Conservation (phyloP, 53 echinoderm and acorn worm species). For the Arbacia lixula region DNA sequence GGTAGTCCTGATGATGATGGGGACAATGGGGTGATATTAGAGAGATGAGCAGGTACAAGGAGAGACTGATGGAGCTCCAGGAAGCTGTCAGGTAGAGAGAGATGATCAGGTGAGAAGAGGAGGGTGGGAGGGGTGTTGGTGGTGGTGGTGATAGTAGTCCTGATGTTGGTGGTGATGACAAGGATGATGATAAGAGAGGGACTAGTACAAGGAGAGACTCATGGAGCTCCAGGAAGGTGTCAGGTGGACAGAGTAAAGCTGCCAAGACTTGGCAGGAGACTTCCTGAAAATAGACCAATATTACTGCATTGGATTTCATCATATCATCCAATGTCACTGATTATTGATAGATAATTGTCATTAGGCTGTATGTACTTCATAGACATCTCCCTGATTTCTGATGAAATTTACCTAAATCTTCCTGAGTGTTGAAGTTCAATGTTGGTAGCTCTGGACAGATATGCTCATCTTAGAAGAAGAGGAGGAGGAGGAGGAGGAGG, state of each 20-base stretch:
- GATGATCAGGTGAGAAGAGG: slow-evolving; percentile 78
- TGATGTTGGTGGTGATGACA: neutral
- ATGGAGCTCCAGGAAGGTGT: slow-evolving; percentile 99
- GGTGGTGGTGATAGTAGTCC: neutral
- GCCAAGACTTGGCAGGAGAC: too few relatives aligned
- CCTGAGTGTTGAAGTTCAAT: too few relatives aligned
- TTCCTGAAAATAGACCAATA: too few relatives aligned
- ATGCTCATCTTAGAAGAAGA: too few relatives aligned
- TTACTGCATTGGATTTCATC: too few relatives aligned
- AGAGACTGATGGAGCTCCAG: slow-evolving; percentile 89
- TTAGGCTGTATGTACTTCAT: too few relatives aligned
- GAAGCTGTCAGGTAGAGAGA: slow-evolving; percentile 96
- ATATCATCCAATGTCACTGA: too few relatives aligned
- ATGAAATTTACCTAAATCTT: too few relatives aligned
- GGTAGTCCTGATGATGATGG: neutral
- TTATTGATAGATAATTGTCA: too few relatives aligned
- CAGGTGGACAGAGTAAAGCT: slow-evolving; percentile 98
- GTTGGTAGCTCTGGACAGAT: too few relatives aligned
- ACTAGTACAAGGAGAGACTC: slow-evolving; percentile 96
- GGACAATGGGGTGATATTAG: neutral
- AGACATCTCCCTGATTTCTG: too few relatives aligned
- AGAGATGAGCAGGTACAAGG: slow-evolving; percentile 74
- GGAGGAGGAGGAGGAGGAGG: too few relatives aligned
- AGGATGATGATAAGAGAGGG: slow-evolving; percentile 44
- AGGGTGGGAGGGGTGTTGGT: neutral